Evolutionary conservation across 2,113 vertebrate genomes (phyloP), one percentile per base, ranked within the genome.

Genomic region (Semnornis frantzii): DNA sequence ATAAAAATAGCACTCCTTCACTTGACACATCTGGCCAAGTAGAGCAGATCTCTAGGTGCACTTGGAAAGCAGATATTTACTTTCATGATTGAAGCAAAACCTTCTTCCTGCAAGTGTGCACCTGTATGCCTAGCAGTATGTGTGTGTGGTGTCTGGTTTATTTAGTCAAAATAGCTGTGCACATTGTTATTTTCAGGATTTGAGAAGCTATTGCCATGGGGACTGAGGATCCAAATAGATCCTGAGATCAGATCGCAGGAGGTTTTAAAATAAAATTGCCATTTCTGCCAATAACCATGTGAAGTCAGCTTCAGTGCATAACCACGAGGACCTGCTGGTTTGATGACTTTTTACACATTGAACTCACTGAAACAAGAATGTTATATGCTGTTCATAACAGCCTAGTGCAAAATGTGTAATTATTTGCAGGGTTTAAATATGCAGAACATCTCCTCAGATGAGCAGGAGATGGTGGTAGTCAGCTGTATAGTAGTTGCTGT

Each of bases 191-290:
- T 94, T 92, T 91, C 91, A 93, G 94, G 78, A 80, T 95, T 78
- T 82, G 82, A 93, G 78, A 92, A 82, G 82, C 57, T 87, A 96
- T 96, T 94, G 85, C 96, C 93, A 96, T 96, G 96, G 95, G 93
- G 94, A 97, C 94, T 71, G 91, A 77, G 85, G 87, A 96, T 92
- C 91, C 87, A 95, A 97, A 96, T 85, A 93, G 93, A 94, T 96
- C 89, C 82, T 94, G 91, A 87, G 82, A 94, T 87, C 89, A 85
- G 89, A 95, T 94, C 89, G 68, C 87, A 77, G 89, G 54, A 80
- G 87, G 79, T 82, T 92, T 91, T 89, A 92, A 96, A 96, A 93
- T 95, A 89, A 91, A 92, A 71, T 74, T 68, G 48, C 23, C 57
- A 28, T 78, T 93, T 94, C 74, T 92, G 87, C 60, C 91, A 92